A percentile compares a stretch with the other conserved stretches of the same genome.
Evolutionary conservation across 2,888 invertebrate genomes (phyloP).

Genomic region (Tipula vernalis): DNA sequence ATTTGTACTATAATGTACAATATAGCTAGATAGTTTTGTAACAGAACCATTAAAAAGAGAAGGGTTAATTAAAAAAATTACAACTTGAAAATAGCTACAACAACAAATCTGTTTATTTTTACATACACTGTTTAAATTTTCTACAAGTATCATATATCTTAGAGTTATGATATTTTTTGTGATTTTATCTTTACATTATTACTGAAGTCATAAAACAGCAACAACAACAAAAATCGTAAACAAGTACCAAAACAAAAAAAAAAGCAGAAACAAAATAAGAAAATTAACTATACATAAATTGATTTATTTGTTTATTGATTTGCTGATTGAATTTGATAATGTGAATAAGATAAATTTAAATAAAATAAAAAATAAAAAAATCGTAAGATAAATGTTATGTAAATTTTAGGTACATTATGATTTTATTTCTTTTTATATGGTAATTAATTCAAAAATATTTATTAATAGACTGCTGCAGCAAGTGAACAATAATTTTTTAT

Average conservation of each 20-base stretch:
- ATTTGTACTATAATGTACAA: background rate
- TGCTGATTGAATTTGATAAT: background rate
- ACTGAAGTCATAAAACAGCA: background rate
- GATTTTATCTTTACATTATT: background rate
- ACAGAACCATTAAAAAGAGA: background rate
- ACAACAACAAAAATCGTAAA: background rate
- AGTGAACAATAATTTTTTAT: background rate
- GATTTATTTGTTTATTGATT: slow-evolving; percentile 4
- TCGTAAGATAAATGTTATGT: background rate
- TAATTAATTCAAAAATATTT: background rate
- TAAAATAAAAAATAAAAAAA: background rate
- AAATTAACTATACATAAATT: background rate
- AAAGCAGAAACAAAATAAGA: background rate
- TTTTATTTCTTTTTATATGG: background rate
- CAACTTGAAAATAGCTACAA: background rate
- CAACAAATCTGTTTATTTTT: background rate
- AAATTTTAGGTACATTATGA: background rate
- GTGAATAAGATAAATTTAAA: background rate
- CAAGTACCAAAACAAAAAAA: background rate
- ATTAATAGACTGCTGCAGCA: background rate
- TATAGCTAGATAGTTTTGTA: background rate
- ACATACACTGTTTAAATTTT: background rate
- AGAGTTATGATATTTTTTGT: background rate
- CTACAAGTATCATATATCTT: background rate
- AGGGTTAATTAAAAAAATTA: background rate